A percentile compares a stretch with the other conserved stretches of the same genome.
phyloP scores from a whole-genome alignment of 1,140 invertebrate genomes.

The Ectropis grisescens region DNA sequence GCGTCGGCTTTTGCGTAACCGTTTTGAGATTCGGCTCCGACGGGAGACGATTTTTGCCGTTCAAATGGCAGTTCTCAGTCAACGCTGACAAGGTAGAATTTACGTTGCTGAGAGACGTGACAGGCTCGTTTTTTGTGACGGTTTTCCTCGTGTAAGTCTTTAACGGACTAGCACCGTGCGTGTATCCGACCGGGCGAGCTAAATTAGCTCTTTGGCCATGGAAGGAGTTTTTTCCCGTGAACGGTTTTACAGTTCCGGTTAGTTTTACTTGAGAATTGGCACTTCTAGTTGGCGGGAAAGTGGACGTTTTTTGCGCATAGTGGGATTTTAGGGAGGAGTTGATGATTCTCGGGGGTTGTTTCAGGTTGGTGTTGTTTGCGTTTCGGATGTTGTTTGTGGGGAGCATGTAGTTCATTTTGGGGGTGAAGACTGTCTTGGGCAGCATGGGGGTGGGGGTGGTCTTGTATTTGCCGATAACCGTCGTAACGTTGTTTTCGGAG shows the following conservation, averaged over 20 bases:
- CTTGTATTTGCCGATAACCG: slow-evolving; percentile 54
- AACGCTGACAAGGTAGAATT: slow-evolving; percentile 58
- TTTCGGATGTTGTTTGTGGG: slow-evolving; percentile 57
- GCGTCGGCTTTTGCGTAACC: slow-evolving; percentile 31
- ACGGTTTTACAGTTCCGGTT: slow-evolving; percentile 33
- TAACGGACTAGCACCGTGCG: slow-evolving; percentile 41
- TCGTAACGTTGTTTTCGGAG: slow-evolving; percentile 53
- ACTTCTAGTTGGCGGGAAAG: slow-evolving; percentile 59
- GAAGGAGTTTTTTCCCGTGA: slow-evolving; percentile 53
- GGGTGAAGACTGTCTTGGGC: slow-evolving; percentile 45
- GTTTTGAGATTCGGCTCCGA: slow-evolving; percentile 54
- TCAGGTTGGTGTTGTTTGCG: slow-evolving; percentile 51
- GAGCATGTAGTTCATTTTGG: slow-evolving; percentile 56
- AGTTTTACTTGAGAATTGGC: slow-evolving; percentile 50
- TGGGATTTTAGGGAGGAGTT: slow-evolving; percentile 44
- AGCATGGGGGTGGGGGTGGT: slow-evolving; percentile 49
- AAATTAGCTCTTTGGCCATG: slow-evolving; percentile 56
- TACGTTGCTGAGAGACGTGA: slow-evolving; percentile 38
- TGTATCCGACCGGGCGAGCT: slow-evolving; percentile 39
- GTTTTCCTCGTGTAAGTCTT: slow-evolving; percentile 52
- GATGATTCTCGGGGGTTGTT: slow-evolving; percentile 38
- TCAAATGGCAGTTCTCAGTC: slow-evolving; percentile 60
- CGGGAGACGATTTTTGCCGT: slow-evolving; percentile 50
- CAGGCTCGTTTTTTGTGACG: slow-evolving; percentile 25
- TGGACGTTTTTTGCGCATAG: slow-evolving; percentile 55